Conservation (phyloP, 2,113 vertebrate species). For the Ciconia maguari region DNA sequence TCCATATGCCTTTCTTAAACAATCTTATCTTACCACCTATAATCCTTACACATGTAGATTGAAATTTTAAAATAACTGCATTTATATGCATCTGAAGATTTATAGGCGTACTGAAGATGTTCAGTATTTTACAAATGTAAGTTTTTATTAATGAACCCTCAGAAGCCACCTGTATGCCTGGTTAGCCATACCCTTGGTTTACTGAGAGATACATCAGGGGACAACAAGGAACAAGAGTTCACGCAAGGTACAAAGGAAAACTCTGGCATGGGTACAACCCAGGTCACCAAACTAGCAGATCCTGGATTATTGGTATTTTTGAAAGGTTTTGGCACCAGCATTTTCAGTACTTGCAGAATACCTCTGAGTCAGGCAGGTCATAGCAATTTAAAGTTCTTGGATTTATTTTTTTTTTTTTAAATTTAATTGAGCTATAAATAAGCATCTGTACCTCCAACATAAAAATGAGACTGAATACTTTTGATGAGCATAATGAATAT, state of each 20-base stretch:
- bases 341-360: not conserved
- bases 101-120: not conserved
- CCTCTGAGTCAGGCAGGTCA: not conserved
- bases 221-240: not conserved
- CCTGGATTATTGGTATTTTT: not conserved
- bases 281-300: not conserved
- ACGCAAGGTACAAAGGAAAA: not conserved
- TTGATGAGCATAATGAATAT: not conserved
- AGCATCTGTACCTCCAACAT: not conserved
- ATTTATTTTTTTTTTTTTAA: not conserved
- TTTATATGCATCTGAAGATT: not conserved
- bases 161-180: not conserved
- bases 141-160: not conserved
- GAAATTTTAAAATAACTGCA: not conserved
- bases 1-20: not conserved
- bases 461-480: not conserved
- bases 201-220: too few relatives aligned
- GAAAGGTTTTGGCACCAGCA: not conserved
- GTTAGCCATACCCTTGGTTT: not conserved
- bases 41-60: not conserved
- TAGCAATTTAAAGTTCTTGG: not conserved
- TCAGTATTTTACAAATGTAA: not conserved
- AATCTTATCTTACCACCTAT: not conserved
- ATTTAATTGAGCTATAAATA: constrained; percentile 29
- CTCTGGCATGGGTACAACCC: not conserved